Evolutionary conservation across 2,113 vertebrate species (phyloP).

Genomic region (Oostethus manadensis): DNA sequence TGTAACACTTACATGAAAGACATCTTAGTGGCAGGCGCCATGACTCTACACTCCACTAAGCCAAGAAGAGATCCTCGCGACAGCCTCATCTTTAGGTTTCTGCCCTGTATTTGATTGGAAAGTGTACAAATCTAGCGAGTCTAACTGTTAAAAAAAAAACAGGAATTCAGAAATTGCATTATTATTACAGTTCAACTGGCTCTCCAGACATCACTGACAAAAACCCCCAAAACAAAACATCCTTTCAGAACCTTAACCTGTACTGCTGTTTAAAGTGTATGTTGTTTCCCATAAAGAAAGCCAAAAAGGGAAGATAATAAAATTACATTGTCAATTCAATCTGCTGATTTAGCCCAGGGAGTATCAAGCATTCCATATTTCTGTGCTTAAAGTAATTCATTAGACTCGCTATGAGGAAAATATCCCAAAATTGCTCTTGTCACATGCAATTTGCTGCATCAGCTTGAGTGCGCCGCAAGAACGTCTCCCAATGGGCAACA

Average conservation of each 20-base stretch:
- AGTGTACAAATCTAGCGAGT: no score
- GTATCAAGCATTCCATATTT: conserved; percentile 47
- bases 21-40: no score
- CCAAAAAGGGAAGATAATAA: conserved; percentile 8
- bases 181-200: background rate
- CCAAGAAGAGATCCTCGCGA: no score
- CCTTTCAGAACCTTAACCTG: background rate
- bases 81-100: no score
- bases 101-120: no score
- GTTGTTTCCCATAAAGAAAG: conserved; percentile 3
- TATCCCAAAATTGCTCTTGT: conserved; percentile 62
- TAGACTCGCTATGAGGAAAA: conserved; percentile 55
- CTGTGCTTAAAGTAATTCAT: conserved; percentile 53
- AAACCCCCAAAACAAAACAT: no score
- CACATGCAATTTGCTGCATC: conserved; percentile 61
- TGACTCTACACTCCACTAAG: no score
- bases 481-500: conserved; percentile 28
- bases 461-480: conserved; percentile 42
- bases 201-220: background rate
- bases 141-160: no score
- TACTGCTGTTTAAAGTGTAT: conserved; percentile 15
- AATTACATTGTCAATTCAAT: conserved; percentile 63
- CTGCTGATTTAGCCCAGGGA: conserved; percentile 48
- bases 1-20: background rate
- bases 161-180: background rate